phyloP scores from a whole-genome alignment of 1,140 invertebrate species.

The Protaetia brevitarsis region DNA sequence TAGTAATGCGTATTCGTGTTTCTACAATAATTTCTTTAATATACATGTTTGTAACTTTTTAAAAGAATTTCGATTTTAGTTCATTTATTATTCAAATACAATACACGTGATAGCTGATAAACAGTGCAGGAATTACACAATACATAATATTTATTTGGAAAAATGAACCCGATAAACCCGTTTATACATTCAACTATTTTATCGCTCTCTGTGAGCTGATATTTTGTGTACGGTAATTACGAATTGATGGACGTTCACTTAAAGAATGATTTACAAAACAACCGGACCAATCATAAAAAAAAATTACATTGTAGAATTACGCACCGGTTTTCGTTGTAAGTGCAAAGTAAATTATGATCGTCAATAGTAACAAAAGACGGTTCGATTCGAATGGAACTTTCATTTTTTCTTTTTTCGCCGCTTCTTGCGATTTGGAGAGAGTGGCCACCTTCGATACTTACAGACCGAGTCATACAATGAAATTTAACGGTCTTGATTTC shows the following conservation, averaged over 20 bases:
- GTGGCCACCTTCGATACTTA: background rate
- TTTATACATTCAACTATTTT: constrained; percentile 11
- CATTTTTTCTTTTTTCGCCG: background rate
- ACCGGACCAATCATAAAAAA: background rate
- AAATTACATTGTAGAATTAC: background rate
- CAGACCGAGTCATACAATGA: no score
- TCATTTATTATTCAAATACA: background rate
- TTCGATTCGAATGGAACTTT: background rate
- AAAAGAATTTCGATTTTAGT: no score
- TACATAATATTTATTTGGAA: background rate
- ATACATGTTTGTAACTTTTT: no score
- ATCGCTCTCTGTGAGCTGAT: background rate
- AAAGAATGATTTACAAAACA: background rate
- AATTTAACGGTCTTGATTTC: no score
- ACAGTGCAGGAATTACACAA: no score
- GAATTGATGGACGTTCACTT: constrained; percentile 2
- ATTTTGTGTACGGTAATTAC: background rate
- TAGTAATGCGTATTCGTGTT: no score
- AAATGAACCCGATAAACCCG: constrained; percentile 3
- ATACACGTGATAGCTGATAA: no score
- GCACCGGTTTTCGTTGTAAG: background rate
- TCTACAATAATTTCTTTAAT: no score
- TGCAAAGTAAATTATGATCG: background rate
- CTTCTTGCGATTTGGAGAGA: constrained; percentile 2
- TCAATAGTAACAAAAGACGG: background rate